Conservation (phyloP, 2,113 vertebrate genomes). For the Clarias macrocephalus region DNA sequence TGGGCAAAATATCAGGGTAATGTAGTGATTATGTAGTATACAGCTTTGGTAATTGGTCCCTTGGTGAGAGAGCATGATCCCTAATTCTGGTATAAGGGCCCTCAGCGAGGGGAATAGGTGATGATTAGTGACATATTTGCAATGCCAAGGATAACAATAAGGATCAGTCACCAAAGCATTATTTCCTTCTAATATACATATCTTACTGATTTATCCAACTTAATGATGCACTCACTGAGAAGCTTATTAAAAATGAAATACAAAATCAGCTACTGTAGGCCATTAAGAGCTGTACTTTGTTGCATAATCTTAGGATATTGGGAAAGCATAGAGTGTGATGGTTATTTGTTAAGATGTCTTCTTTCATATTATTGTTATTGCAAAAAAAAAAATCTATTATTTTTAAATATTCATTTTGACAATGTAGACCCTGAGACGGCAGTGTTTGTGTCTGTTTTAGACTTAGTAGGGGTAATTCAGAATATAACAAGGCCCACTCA, state of each 20-base stretch:
- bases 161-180: not conserved
- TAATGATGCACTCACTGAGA: not conserved
- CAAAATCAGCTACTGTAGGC: not conserved
- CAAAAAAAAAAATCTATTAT: no score
- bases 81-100: not conserved
- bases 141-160: not conserved
- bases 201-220: not conserved
- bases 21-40: not conserved
- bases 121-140: not conserved
- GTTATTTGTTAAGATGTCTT: no score
- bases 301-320: no score
- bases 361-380: no score
- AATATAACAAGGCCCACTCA: no score
- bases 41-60: not conserved
- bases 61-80: not conserved
- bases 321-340: no score
- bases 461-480: no score
- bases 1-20: not conserved
- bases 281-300: no score
- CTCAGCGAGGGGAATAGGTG: no score
- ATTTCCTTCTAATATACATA: not conserved
- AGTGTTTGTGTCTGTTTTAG: no score
- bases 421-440: no score
- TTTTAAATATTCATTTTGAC: no score
- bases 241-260: not conserved